A percentile compares a stretch with the other conserved stretches of the same genome.
Evolutionary conservation across 1,140 invertebrate genomes (phyloP).

Genomic region (Drosophila kohkoa): DNA sequence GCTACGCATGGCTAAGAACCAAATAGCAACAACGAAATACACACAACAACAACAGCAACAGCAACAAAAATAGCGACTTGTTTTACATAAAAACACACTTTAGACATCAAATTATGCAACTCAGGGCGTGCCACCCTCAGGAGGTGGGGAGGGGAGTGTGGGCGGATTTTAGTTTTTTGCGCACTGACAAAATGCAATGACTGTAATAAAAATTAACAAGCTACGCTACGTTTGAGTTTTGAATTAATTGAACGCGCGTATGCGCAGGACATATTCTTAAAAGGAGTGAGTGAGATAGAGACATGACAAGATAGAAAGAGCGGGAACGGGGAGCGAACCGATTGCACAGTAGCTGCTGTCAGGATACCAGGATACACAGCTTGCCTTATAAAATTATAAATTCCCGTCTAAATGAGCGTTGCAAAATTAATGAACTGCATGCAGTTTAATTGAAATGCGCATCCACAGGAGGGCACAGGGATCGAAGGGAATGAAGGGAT

Average conservation of each 20-base stretch:
- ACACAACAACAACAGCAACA: slow-evolving; percentile 1
- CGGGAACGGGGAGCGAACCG: slow-evolving; percentile 3
- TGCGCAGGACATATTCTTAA: slow-evolving; percentile 55
- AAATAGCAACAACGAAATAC: slow-evolving; percentile 47
- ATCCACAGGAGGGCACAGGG: slow-evolving; percentile 34
- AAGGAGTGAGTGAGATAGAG: not conserved
- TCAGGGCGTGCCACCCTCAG: slow-evolving; percentile 25
- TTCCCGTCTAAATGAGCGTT: slow-evolving; percentile 82
- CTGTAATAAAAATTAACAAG: slow-evolving; percentile 84
- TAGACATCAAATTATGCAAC: slow-evolving; percentile 78
- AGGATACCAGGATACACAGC: not conserved
- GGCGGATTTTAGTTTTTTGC: slow-evolving; percentile 29
- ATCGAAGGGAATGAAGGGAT: not conserved
- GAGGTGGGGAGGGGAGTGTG: not conserved
- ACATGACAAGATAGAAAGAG: not conserved
- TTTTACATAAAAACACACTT: slow-evolving; percentile 81
- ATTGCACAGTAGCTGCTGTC: slow-evolving; percentile 17
- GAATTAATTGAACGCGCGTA: slow-evolving; percentile 84
- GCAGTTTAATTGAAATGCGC: slow-evolving; percentile 82
- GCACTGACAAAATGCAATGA: slow-evolving; percentile 79
- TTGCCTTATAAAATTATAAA: slow-evolving; percentile 75
- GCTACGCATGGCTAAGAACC: slow-evolving; percentile 50
- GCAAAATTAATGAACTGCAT: slow-evolving; percentile 83
- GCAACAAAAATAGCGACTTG: slow-evolving; percentile 52
- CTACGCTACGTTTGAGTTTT: slow-evolving; percentile 84